phyloP scores from a whole-genome alignment of 92 coral and sea anemone genomes.

The Epizoanthus fatuus region DNA sequence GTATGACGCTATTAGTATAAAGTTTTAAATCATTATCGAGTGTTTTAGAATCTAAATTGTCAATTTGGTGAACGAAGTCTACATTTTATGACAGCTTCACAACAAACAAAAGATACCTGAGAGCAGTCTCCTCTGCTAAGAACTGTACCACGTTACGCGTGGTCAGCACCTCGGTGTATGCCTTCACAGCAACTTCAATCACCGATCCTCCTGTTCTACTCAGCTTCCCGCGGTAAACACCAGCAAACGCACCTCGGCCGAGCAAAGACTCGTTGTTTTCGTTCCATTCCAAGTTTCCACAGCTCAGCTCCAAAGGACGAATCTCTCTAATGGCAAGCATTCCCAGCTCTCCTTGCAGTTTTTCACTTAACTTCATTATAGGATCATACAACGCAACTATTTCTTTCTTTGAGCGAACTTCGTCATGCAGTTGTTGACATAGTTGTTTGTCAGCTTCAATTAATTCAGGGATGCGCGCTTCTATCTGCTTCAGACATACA shows the following conservation, averaged over 20 bases:
- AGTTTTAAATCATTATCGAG: too few species aligned
- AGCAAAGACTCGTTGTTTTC: not conserved
- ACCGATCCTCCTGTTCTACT: not conserved
- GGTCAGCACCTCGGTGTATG: slow-evolving; percentile 15
- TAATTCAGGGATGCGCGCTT: not conserved
- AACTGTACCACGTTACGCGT: slow-evolving; percentile 25
- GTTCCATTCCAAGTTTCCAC: slow-evolving; percentile 29
- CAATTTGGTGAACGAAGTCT: too few species aligned
- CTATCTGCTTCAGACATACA: not conserved
- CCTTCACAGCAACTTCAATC: slow-evolving; percentile 24
- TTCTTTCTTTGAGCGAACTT: not conserved
- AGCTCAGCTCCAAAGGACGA: not conserved
- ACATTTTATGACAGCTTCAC: too few species aligned
- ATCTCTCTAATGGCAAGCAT: slow-evolving; percentile 8
- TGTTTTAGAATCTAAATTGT: too few species aligned
- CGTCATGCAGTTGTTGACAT: not conserved
- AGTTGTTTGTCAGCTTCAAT: slow-evolving; percentile 24
- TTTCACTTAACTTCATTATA: not conserved
- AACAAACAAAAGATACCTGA: not conserved
- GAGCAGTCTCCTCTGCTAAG: slow-evolving; percentile 15
- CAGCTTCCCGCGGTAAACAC: slow-evolving; percentile 7
- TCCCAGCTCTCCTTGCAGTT: not conserved
- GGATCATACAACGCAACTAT: slow-evolving; percentile 1
- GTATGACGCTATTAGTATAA: too few species aligned
- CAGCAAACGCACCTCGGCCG: slow-evolving; percentile 36